A percentile compares a stretch with the other conserved stretches of the same genome.
These are phyloP conservation scores for Myiopsitta monachus DNA, from an alignment of 2,113 vertebrate species.

Conservation along the genomic window DNA sequence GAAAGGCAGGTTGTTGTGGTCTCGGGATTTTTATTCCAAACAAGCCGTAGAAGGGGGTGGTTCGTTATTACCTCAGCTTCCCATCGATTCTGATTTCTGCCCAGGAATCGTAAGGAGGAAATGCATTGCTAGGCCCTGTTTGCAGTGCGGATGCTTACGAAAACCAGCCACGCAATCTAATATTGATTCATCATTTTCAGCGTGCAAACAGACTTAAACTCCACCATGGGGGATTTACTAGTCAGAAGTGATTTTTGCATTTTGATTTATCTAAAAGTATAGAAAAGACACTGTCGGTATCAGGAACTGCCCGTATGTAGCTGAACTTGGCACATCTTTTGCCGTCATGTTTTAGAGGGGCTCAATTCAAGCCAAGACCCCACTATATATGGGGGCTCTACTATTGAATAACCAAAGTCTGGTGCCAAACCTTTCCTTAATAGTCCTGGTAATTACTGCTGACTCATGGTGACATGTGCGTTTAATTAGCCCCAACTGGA, in stretches of 20 bases:
- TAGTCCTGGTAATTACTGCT: slow-evolving; percentile 69
- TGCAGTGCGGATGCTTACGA: not conserved
- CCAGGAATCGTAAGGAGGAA: not conserved
- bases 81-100: not conserved
- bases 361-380: not conserved
- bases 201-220: not conserved
- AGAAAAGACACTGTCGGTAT: not conserved
- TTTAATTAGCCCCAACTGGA: slow-evolving; percentile 64
- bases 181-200: not conserved
- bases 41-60: not conserved
- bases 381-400: not conserved
- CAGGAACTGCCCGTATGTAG: not conserved
- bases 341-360: not conserved
- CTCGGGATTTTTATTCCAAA: not conserved
- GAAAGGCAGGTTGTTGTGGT: not conserved
- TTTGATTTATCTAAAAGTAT: not conserved
- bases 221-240: not conserved
- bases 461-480: slow-evolving; percentile 68
- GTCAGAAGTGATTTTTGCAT: not conserved
- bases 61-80: not conserved
- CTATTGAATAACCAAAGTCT: not conserved
- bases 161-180: not conserved
- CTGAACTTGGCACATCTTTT: not conserved
- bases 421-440: slow-evolving; percentile 48
- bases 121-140: slow-evolving; percentile 6